Base-by-base conservation (phyloP, 2,113 vertebrate species). In the Notiomystis cincta region DNA sequence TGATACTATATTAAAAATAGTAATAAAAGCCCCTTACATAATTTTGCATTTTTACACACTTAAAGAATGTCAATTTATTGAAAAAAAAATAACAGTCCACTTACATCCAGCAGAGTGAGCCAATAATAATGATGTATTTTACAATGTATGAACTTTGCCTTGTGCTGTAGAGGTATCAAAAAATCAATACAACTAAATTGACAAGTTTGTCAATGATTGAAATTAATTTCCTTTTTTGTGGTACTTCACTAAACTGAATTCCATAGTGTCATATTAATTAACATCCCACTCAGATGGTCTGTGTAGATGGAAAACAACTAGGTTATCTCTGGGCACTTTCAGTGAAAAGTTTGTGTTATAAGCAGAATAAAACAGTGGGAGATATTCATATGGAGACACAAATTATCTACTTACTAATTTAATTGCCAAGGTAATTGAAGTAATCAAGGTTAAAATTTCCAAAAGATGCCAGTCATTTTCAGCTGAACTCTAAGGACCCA, bases 121-220 rank as follows among this genome's bases (percentile, higher is more conserved):
- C 73, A 84, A 88, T 94, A 96, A 89, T 95, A 82, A 93, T 91
- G 93, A 97, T 84, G 85, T 67, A 93, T 96, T 96, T 97, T 88
- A 82, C 45, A 81, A 89, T 13, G 28, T 65, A 86, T 90, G 92
- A 96, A 95, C 94, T 97, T 97, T 93, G 94, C 84, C 89, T 70
- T 87, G 83, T 72, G 71, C 18, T 79, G 42, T 40, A 44, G 50
- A 56, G 40, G 44, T 94, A 96, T 81, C 65, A 65, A 88, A 96
- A 97, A 97, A 96, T 95, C 97, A 97, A 94, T 95, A 82, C 42
- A 79, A 90, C 89, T 85, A 94, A 94, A 97, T 75, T 87, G 97
- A 98, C 96, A 95, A 77, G 94, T 96, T 97, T 89, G 93, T 96
- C 97, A 95, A 94, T 95, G 94, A 97, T 44, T 58, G 85, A 94